A percentile compares a stretch with the other conserved stretches of the same genome.
Conservation (phyloP, 2,888 invertebrate species). For the Torymus tubicola region DNA sequence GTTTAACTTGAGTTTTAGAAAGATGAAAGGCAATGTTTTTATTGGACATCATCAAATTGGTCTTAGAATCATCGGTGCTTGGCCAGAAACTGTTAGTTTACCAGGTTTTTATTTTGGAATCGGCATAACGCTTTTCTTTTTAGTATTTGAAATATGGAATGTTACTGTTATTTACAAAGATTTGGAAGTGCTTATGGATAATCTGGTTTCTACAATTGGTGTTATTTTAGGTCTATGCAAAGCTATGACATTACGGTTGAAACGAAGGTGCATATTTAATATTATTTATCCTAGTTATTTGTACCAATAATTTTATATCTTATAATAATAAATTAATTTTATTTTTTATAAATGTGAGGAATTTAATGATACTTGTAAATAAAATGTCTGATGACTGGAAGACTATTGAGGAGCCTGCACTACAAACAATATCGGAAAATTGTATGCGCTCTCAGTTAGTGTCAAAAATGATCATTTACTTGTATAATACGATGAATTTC, state of each 20-base stretch:
- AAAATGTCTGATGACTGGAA: constrained; percentile 44
- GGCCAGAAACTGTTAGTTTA: constrained; percentile 9
- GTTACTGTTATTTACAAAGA: constrained; percentile 12
- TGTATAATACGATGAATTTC: constrained; percentile 50
- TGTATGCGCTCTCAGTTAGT: constrained; percentile 33
- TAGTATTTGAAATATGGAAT: constrained; percentile 47
- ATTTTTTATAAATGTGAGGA: constrained; percentile 22
- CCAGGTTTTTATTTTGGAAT: constrained; percentile 33
- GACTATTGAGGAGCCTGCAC: background rate
- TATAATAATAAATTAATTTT: background rate
- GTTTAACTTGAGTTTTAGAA: background rate
- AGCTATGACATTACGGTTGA: constrained; percentile 15
- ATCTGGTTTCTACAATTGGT: constrained; percentile 49
- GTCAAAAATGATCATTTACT: constrained; percentile 37
- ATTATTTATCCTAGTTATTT: background rate
- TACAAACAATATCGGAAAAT: constrained; percentile 12
- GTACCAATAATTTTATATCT: background rate
- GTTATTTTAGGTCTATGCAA: constrained; percentile 36
- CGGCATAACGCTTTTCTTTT: constrained; percentile 19
- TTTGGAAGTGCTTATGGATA: constrained; percentile 49
- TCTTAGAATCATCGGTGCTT: constrained; percentile 38
- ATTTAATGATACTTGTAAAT: constrained; percentile 15
- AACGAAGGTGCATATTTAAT: constrained; percentile 19
- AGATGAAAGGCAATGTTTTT: constrained; percentile 29
- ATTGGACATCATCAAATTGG: constrained; percentile 42